These are phyloP conservation scores for Cynopterus brachyotis DNA, from an alignment of 2,113 vertebrate species.

Conservation along the genomic window DNA sequence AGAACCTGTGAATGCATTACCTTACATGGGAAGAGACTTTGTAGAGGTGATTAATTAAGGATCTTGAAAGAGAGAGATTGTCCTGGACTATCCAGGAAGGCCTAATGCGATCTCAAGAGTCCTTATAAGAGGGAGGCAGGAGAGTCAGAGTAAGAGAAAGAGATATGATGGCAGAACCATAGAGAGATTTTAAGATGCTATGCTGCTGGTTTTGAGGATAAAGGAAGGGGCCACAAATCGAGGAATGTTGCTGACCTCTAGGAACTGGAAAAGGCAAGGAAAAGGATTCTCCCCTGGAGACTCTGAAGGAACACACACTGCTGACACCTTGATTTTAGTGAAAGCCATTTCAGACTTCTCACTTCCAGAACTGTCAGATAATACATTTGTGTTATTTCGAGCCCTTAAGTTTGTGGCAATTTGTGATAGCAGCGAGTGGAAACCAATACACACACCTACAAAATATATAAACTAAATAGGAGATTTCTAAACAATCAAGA, in stretches of 20 bases:
- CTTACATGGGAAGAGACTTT: background rate
- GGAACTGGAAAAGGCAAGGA: background rate
- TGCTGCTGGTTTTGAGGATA: background rate
- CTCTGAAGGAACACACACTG: background rate
- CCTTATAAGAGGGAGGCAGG: background rate
- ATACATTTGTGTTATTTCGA: background rate
- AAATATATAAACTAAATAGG: background rate
- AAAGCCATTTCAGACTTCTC: background rate
- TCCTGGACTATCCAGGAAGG: background rate
- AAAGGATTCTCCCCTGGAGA: background rate
- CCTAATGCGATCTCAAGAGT: background rate
- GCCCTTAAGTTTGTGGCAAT: background rate
- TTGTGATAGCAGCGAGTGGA: background rate
- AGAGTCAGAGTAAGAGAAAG: background rate
- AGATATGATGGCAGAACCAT: background rate
- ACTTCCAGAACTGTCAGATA: background rate
- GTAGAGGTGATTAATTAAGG: background rate
- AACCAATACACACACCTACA: background rate
- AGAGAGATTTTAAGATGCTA: background rate
- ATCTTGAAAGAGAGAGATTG: background rate
- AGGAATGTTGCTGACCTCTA: background rate
- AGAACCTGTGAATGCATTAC: background rate
- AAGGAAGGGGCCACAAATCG: background rate
- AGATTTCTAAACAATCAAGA: constrained; percentile 26
- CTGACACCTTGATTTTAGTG: background rate